A percentile compares a stretch with the other conserved stretches of the same genome.
phyloP scores from a whole-genome alignment of 2,797 vertebrate species.

The Pelochelys cantorii region DNA sequence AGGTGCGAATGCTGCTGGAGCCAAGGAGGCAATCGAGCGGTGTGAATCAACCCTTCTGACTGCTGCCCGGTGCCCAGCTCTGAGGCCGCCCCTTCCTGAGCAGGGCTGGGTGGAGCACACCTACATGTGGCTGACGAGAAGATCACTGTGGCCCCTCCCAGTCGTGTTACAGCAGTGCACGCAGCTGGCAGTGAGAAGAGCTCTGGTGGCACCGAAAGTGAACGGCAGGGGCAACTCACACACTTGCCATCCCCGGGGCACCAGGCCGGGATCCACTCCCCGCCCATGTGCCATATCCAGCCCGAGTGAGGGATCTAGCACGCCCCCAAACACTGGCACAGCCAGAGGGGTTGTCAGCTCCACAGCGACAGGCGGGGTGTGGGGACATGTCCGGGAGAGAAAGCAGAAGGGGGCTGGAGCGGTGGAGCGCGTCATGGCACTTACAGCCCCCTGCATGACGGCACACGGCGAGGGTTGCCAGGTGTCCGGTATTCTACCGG shows the following conservation, averaged over 20 bases:
- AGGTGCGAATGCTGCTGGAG: neutral
- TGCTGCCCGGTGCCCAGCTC: neutral
- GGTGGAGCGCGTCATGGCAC: rapidly evolving
- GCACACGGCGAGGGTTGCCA: no score
- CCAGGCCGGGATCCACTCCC: conserved; percentile 32
- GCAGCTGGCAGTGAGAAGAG: neutral
- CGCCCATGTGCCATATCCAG: conserved; percentile 46
- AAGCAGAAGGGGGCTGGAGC: neutral
- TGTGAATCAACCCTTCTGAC: neutral
- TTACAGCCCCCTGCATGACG: rapidly evolving
- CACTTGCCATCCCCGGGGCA: conserved; percentile 29
- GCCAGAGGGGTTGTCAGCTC: neutral
- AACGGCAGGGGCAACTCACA: neutral
- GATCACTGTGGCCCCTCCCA: neutral
- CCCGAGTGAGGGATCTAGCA: conserved; percentile 15
- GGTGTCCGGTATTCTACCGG: no score
- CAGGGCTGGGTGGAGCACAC: neutral
- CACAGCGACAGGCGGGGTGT: neutral
- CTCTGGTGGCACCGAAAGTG: conserved; percentile 57
- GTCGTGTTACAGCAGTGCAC: neutral
- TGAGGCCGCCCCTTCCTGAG: neutral
- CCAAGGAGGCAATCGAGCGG: neutral
- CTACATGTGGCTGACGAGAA: neutral
- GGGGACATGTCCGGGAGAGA: rapidly evolving
- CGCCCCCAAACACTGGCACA: conserved; percentile 8